These are phyloP conservation scores for Microdon myrmicae DNA, from an alignment of 2,888 invertebrate genomes.

Conservation along the genomic window DNA sequence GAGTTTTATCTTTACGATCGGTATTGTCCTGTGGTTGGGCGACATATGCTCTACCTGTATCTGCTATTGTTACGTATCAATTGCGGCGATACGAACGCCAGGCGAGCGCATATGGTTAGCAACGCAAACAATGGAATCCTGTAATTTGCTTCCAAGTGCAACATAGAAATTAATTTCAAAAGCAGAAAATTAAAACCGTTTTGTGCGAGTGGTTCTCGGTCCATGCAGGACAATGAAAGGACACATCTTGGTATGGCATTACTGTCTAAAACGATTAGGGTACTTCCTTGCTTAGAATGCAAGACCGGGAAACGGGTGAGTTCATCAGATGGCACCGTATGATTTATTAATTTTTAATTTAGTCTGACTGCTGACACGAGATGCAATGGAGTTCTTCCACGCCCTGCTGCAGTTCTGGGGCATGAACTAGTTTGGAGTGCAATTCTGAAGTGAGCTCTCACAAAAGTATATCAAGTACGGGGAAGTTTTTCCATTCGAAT, in stretches of 20 bases:
- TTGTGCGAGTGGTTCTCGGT: neutral
- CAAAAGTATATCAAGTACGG: too few relatives aligned
- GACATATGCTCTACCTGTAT: slow-evolving; percentile 49
- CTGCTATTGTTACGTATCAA: too few relatives aligned
- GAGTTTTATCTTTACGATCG: slow-evolving; percentile 42
- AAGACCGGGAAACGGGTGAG: slow-evolving; percentile 1
- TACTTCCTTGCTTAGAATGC: neutral
- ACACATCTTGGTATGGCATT: slow-evolving; percentile 6
- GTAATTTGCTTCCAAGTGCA: slow-evolving; percentile 36
- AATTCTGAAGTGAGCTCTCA: too few relatives aligned
- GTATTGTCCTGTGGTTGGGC: slow-evolving; percentile 19
- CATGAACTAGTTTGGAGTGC: too few relatives aligned
- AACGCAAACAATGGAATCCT: slow-evolving; percentile 43
- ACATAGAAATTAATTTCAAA: slow-evolving; percentile 33
- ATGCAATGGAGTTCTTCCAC: too few relatives aligned
- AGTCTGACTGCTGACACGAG: slow-evolving; percentile 16
- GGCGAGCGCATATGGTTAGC: slow-evolving; percentile 52
- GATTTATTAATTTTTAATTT: slow-evolving; percentile 38
- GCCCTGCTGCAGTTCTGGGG: too few relatives aligned
- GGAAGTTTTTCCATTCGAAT: too few relatives aligned
- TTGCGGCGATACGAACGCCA: too few relatives aligned
- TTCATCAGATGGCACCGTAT: slow-evolving; percentile 14
- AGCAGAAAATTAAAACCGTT: slow-evolving; percentile 35
- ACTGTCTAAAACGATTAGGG: slow-evolving; percentile 27
- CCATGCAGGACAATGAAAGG: neutral